A percentile compares a stretch with the other conserved stretches of the same genome.
Evolutionary conservation across 2,113 vertebrate genomes (phyloP).

Genomic region (Tetrao urogallus): DNA sequence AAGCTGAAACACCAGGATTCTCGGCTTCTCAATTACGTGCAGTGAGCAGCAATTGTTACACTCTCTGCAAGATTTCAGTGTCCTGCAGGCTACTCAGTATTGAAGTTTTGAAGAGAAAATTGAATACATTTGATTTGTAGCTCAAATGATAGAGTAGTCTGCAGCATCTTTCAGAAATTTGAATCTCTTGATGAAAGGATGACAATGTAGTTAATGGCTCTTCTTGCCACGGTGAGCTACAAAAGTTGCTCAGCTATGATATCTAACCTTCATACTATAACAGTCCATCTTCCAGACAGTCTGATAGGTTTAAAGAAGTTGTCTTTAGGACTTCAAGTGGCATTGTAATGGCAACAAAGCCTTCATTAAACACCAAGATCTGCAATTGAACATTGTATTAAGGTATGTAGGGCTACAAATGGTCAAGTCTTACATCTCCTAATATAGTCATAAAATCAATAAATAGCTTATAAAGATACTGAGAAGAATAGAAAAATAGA

Average conservation of each 20-base stretch:
- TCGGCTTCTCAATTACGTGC: not conserved
- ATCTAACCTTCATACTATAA: not conserved
- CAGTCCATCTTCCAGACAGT: not conserved
- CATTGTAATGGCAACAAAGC: not conserved
- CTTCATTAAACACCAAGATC: not conserved
- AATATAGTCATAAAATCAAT: not conserved
- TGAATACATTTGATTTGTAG: constrained; percentile 1
- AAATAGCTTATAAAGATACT: not conserved
- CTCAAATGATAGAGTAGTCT: not conserved
- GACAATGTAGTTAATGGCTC: not conserved
- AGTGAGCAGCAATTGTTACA: not conserved
- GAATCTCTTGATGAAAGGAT: not conserved
- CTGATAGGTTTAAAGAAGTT: not conserved
- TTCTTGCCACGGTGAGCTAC: not conserved
- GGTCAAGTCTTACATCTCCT: not conserved
- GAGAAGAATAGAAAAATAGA: not conserved
- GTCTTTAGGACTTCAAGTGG: not conserved
- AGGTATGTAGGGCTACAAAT: not conserved
- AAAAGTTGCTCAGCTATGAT: not conserved
- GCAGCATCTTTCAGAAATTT: not conserved
- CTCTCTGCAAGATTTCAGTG: not conserved
- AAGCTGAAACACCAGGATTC: constrained; percentile 9
- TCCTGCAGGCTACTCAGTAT: not conserved
- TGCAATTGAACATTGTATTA: not conserved
- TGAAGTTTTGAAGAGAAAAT: constrained; percentile 16